Evolutionary conservation across 2,113 vertebrate genomes (phyloP).

Genomic region (Saimiri boliviensis): DNA sequence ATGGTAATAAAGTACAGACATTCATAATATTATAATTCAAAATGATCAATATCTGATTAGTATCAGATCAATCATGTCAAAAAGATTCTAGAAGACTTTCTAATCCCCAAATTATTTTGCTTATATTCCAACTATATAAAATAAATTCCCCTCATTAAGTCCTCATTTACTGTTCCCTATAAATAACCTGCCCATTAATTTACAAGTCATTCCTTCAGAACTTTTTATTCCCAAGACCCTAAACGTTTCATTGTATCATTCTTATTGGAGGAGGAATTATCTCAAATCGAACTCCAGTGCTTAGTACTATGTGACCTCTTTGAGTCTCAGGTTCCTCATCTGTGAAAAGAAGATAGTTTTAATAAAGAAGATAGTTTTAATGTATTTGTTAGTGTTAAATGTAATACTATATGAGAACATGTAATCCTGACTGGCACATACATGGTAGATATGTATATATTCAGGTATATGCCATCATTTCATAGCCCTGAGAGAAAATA

Average conservation of each 20-base stretch:
- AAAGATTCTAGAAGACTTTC: constrained; percentile 10
- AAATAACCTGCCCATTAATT: background rate
- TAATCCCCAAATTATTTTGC: background rate
- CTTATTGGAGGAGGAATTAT: background rate
- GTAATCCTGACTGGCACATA: background rate
- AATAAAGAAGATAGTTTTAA: too few species aligned
- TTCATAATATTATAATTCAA: background rate
- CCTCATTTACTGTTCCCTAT: background rate
- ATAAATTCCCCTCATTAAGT: constrained; percentile 17
- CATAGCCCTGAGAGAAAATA: background rate
- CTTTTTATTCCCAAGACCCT: background rate
- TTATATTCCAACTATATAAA: constrained; percentile 23
- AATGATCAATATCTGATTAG: background rate
- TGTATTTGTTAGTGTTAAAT: background rate
- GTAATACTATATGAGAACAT: background rate
- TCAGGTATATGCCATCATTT: background rate
- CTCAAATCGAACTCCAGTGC: background rate
- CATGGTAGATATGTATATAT: background rate
- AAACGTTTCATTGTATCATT: background rate
- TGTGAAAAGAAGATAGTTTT: background rate
- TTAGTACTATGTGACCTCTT: background rate
- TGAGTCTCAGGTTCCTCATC: background rate
- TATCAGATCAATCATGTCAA: background rate
- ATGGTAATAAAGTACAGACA: background rate
- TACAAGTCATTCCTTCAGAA: background rate